Conservation (phyloP, 2,797 vertebrate species). For the Phoeniculus purpureus region DNA sequence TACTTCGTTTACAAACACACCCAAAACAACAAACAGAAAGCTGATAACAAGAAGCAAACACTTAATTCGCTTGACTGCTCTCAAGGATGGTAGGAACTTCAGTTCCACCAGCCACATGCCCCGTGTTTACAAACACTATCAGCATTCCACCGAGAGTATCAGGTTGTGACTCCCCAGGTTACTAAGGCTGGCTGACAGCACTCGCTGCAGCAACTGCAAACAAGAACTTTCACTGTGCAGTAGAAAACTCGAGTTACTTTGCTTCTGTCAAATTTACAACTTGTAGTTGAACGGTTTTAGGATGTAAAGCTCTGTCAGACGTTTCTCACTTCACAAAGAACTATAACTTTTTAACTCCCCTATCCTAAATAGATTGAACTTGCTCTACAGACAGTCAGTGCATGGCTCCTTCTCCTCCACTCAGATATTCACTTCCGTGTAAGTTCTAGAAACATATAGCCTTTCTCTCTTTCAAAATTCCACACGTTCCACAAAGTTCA, state of each 20-base stretch:
- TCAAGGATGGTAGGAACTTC: neutral
- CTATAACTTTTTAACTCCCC: neutral
- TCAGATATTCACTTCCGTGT: neutral
- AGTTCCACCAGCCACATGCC: neutral
- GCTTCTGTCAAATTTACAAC: neutral
- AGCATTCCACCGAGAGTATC: rapidly evolving
- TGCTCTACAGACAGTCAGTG: neutral
- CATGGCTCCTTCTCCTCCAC: rapidly evolving
- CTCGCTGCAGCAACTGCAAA: neutral
- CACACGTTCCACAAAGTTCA: neutral
- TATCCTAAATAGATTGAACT: neutral
- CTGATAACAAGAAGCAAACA: neutral
- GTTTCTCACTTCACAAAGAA: neutral
- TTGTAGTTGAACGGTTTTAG: neutral
- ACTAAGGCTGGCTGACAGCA: neutral
- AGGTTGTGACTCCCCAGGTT: neutral
- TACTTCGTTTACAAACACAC: neutral
- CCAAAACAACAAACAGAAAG: neutral
- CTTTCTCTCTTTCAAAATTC: neutral
- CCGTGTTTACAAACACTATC: neutral
- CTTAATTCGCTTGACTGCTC: neutral
- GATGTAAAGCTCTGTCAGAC: neutral
- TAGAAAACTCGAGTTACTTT: neutral
- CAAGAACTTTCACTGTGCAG: neutral
- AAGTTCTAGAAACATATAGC: neutral